Evolutionary conservation across 2,113 vertebrate genomes (phyloP).

Genomic region (Trogon surrucura): DNA sequence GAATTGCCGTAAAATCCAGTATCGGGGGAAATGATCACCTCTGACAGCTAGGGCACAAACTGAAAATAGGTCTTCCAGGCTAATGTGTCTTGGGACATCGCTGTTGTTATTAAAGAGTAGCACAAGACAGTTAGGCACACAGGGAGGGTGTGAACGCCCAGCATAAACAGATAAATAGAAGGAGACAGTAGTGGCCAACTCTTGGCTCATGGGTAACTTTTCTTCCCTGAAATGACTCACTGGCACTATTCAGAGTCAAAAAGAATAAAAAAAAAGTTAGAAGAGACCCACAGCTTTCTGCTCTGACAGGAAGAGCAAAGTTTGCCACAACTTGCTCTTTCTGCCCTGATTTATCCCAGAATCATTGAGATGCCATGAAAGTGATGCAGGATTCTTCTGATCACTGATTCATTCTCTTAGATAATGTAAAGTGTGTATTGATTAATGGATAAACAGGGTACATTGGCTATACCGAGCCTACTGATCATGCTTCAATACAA

Average conservation of each 20-base stretch:
- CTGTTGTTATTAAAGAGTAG: background rate
- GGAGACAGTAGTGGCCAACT: background rate
- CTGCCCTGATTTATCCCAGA: background rate
- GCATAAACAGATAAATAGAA: background rate
- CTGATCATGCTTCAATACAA: background rate
- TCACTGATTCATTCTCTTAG: background rate
- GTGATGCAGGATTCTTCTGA: background rate
- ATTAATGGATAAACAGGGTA: background rate
- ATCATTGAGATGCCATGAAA: background rate
- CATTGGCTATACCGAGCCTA: background rate
- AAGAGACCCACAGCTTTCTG: background rate
- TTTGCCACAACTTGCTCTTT: background rate
- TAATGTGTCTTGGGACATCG: accelerated
- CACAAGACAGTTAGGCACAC: accelerated
- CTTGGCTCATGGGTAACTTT: background rate
- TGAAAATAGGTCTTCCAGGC: background rate
- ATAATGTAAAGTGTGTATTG: background rate
- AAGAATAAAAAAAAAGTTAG: too few relatives aligned
- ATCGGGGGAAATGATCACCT: background rate
- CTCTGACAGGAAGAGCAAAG: background rate
- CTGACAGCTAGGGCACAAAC: background rate
- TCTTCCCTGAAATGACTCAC: background rate
- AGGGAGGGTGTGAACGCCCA: background rate
- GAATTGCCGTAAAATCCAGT: background rate
- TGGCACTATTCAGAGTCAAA: background rate